These are phyloP conservation scores for Metallyticus violacea DNA, from an alignment of 2,888 invertebrate species.

Conservation along the genomic window DNA sequence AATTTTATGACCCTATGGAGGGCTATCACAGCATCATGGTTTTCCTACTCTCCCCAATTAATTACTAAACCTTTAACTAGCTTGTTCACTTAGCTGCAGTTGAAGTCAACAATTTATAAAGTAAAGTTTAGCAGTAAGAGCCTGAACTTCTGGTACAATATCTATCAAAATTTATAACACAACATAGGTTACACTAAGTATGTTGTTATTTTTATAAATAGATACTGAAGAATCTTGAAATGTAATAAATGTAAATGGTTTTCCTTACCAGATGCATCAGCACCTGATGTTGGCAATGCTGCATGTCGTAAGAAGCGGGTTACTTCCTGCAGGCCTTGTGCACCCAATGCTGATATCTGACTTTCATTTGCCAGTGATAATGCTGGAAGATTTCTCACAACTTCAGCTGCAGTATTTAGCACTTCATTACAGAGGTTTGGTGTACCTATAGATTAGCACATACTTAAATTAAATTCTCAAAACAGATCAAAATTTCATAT, in stretches of 20 bases:
- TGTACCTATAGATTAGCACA: conserved; percentile 35
- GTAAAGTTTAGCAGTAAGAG: no score
- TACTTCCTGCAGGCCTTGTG: conserved; percentile 55
- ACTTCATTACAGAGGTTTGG: conserved; percentile 58
- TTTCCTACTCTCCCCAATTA: no score
- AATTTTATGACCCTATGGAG: no score
- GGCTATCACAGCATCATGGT: no score
- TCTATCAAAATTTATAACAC: no score
- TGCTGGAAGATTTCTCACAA: conserved; percentile 56
- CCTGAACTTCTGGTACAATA: no score
- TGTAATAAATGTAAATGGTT: not conserved
- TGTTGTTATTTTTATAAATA: no score
- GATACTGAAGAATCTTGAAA: no score
- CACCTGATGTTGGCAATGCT: conserved; percentile 51
- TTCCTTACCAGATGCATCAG: conserved; percentile 47
- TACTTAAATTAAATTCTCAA: not conserved
- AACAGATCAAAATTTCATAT: not conserved
- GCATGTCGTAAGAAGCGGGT: conserved; percentile 53
- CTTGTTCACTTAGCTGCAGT: no score
- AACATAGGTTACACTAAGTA: no score
- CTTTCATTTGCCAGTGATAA: conserved; percentile 58
- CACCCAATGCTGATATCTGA: conserved; percentile 53
- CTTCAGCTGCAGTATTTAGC: conserved; percentile 54
- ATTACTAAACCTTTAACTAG: no score
- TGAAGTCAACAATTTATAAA: no score